Percentiles rank a stretch among this genome's conserved stretches.
Conservation (phyloP, 2,888 invertebrate species). For the Lycocerus yunnanus region DNA sequence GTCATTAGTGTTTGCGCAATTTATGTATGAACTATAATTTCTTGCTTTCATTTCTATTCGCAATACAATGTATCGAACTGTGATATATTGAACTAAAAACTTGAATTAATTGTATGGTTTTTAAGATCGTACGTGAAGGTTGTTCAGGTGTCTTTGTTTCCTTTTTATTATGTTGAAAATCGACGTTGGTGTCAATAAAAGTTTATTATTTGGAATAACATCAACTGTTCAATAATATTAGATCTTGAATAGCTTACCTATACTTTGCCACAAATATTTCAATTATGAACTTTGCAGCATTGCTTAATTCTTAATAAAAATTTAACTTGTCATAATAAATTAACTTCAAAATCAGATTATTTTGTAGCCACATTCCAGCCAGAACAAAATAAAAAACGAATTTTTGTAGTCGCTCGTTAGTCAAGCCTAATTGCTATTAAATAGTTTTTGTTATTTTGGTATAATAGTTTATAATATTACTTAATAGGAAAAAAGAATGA, state of each 20-base stretch:
- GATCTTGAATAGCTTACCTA: constrained; percentile 20
- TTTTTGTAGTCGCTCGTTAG: constrained; percentile 1
- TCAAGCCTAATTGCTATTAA: constrained; percentile 2
- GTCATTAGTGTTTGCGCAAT: constrained; percentile 34
- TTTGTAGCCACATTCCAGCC: constrained; percentile 12
- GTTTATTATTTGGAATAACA: constrained; percentile 19
- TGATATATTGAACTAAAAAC: not conserved
- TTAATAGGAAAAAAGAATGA: not conserved
- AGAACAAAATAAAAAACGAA: constrained; percentile 4
- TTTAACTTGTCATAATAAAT: constrained; percentile 26
- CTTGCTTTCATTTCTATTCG: constrained; percentile 22
- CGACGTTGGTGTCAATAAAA: constrained; percentile 32
- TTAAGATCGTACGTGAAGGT: constrained; percentile 11
- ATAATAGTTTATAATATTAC: not conserved
- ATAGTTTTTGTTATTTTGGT: not conserved
- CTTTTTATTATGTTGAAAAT: constrained; percentile 24
- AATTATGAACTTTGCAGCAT: constrained; percentile 23
- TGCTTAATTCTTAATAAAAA: constrained; percentile 27
- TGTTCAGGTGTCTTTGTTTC: constrained; percentile 20
- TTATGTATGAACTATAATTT: constrained; percentile 21
- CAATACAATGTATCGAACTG: constrained; percentile 6
- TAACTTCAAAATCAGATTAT: constrained; percentile 18
- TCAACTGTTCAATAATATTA: constrained; percentile 15
- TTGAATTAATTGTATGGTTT: not conserved
- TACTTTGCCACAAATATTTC: constrained; percentile 31